Evolutionary conservation across 1,140 invertebrate genomes (phyloP), one percentile per base, ranked within the genome.

Genomic region (Drosophila willistoni): DNA sequence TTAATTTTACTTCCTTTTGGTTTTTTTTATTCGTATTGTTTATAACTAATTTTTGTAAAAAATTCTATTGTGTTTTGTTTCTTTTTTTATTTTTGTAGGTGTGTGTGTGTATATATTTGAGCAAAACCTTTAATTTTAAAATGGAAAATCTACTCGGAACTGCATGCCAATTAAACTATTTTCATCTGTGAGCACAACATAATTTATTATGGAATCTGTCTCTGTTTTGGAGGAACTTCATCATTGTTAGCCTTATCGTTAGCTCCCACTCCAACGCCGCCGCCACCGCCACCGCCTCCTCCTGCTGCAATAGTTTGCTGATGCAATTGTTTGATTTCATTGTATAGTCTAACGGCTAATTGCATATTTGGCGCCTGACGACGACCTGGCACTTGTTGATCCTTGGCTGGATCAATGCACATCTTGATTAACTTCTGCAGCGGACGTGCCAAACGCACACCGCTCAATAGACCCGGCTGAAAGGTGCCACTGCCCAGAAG

Each of bases 271-370:
- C 33, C 33, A 33, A 63, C 34, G 78, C 64, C 33, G 39, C 68
- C 34, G 78, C 64, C 10, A 61, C 70, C 80, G 0, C 80, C 54
- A 3, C 12, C n/a, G 5, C 25, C 42, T 3, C 71, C 83, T 1
- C 79, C 80, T 2, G 85, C 80, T 7, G 71, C 68, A n/a, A 81
- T 73, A 14, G 82, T 74, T 0, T 77, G 84, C 64, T 90, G 80
- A 22, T 90, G 68, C 55, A 90, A 66, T 36, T 90, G 82, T 55
- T 90, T 90, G n/a, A 90, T 56, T 72, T 90, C 89, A 72, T 90
- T 90, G 68, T 90, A 90, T 29, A 90, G 73, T 13, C 87, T 33
- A 63, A 90, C 17, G 1, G 83, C 83, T 7, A 90, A 62, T 57
- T 90, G 89, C 14, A 79, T 65, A 22, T 71, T 90, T 44, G 89